phyloP scores from a whole-genome alignment of 2,113 vertebrate genomes.

The Guaruba guarouba region DNA sequence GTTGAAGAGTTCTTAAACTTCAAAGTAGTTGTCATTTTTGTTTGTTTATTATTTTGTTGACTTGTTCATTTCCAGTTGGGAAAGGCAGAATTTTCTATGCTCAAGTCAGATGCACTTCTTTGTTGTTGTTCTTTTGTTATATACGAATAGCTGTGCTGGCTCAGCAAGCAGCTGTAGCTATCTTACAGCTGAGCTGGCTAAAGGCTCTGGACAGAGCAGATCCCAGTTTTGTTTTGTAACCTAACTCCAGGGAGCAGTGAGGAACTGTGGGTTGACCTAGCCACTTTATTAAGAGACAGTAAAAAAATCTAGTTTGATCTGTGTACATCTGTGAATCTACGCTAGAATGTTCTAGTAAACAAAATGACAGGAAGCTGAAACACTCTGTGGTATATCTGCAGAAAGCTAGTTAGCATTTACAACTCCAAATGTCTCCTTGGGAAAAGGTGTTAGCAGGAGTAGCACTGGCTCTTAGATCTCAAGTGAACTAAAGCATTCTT shows the following conservation, averaged over 20 bases:
- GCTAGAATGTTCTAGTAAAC: neutral
- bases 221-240: neutral
- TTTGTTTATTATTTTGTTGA: neutral
- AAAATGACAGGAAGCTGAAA: neutral
- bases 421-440: neutral
- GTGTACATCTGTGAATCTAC: neutral
- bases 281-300: neutral
- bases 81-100: neutral
- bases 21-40: neutral
- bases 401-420: neutral
- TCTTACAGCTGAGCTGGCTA: neutral
- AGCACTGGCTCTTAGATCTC: neutral
- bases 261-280: neutral
- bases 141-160: neutral
- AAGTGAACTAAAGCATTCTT: neutral
- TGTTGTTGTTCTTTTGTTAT: neutral
- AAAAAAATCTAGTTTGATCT: neutral
- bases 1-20: neutral
- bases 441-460: neutral
- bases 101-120: neutral
- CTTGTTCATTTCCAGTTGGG: neutral
- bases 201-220: neutral
- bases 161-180: neutral
- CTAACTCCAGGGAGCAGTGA: neutral
- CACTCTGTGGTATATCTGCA: neutral